Evolutionary conservation across 37 sponge, comb jelly and placozoan genomes (phyloP), one percentile per base, ranked within the genome.

Genomic region (Tethya wilhelma): DNA sequence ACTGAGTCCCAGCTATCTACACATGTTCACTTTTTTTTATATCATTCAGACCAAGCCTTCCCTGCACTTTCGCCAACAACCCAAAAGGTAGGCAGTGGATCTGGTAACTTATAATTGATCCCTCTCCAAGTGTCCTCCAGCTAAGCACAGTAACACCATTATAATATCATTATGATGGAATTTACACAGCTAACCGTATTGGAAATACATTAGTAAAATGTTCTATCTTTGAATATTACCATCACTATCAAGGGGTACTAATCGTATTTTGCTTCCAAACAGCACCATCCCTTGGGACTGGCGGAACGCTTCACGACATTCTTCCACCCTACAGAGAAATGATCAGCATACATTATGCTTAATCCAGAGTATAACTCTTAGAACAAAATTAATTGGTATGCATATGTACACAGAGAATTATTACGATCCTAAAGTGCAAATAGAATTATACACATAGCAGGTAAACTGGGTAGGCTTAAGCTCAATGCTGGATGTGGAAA

Each of bases 241-340:
- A 71, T 77, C 79, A 12, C 25, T 31, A 25, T 86, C 39, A 22
- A 76, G 30, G 3, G 77, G 70, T 28, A 57, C 44, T 1, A 91
- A 60, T 39, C 83, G 82, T 28, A 91, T 38, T 66, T 86, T 91
- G 55, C 59, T 75, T 1, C 92, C 92, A 78, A 91, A 86, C 29
- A 86, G 23, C 1, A 59, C 34, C 29, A 67, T 23, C 11, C 84
- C 87, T 36, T 86, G 72, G 2, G 67, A 41, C 26, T 78, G 44
- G 4, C 40, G 58, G 59, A 67, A 79, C 0, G 87, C 87, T 33
- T 72, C 71, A 44, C 69, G 42, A 31, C 79, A 74, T 25, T 77
- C 68, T 26, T 78, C 69, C n/a, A 33, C 56, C 44, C 92, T 91
- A 56, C 23, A 71, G 0, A 56, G 3, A 30, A 29, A 55, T 60